A percentile compares a stretch with the other conserved stretches of the same genome.
Conservation (phyloP, 2,113 vertebrate genomes). For the Ophthalmolycus amberensis region DNA sequence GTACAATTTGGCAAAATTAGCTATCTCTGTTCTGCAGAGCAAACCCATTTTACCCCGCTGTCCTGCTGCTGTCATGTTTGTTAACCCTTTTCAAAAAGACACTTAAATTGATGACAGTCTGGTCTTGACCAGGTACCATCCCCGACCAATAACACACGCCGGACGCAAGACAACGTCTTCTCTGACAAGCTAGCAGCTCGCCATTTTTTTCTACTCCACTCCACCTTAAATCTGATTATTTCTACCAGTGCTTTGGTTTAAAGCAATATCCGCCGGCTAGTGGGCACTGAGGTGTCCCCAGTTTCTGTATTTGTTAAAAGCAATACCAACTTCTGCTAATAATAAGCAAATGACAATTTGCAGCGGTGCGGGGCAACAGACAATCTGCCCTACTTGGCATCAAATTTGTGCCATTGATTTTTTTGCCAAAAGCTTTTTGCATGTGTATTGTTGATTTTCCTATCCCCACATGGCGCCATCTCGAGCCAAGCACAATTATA, state of each 20-base stretch:
- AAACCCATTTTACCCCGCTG: background rate
- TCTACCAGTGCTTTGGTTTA: background rate
- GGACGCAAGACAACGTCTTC: background rate
- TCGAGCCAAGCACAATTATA: background rate
- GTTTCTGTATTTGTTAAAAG: too few relatives aligned
- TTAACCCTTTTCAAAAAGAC: background rate
- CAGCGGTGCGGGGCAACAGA: background rate
- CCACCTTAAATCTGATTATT: background rate
- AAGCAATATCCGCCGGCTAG: too few relatives aligned
- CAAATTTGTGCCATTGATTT: background rate
- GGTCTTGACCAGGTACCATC: background rate
- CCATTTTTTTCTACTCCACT: background rate
- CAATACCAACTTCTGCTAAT: background rate
- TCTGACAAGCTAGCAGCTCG: conserved; percentile 3
- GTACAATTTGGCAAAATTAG: background rate
- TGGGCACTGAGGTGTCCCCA: too few relatives aligned
- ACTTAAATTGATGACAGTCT: background rate
- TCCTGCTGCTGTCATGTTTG: conserved; percentile 13
- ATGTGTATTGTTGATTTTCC: background rate
- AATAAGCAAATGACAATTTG: background rate
- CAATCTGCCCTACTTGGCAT: background rate
- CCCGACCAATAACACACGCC: too few relatives aligned
- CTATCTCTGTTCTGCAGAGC: background rate
- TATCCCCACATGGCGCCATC: background rate
- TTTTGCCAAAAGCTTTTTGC: background rate